phyloP scores from a whole-genome alignment of 2,888 invertebrate species.

The Vanessa cardui region DNA sequence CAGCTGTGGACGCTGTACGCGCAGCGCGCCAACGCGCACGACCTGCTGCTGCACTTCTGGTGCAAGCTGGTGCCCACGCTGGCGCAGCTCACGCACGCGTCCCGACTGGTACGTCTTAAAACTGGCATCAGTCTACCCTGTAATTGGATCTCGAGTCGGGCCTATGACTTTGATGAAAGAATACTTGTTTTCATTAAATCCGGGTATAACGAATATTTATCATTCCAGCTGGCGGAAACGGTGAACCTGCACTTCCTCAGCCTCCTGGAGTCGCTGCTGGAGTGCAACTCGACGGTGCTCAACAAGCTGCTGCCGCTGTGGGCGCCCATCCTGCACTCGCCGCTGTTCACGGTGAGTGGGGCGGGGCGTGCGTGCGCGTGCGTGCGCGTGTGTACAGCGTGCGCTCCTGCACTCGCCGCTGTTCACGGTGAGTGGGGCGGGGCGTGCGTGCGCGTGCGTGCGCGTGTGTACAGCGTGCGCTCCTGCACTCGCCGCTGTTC shows the following conservation, averaged over 20 bases:
- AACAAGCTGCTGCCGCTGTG: constrained; percentile 96
- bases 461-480: no score
- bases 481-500: no score
- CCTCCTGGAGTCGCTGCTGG: constrained; percentile 96
- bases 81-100: constrained; percentile 89
- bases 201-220: constrained; percentile 20
- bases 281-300: constrained; percentile 96
- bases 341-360: constrained; percentile 75
- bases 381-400: neutral
- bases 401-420: no score
- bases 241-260: constrained; percentile 98
- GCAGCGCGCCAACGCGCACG: constrained; percentile 87
- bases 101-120: constrained; percentile 89
- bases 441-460: neutral
- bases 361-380: neutral
- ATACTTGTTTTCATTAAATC: no score
- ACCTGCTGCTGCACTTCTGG: constrained; percentile 98
- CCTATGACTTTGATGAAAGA: no score
- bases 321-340: constrained; percentile 97
- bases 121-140: no score
- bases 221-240: constrained; percentile 94
- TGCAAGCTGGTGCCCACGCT: constrained; percentile 98
- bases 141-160: no score
- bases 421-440: no score
- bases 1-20: constrained; percentile 99